These are phyloP conservation scores for Liasis olivaceus DNA, from an alignment of 2,797 vertebrate species.

Conservation along the genomic window DNA sequence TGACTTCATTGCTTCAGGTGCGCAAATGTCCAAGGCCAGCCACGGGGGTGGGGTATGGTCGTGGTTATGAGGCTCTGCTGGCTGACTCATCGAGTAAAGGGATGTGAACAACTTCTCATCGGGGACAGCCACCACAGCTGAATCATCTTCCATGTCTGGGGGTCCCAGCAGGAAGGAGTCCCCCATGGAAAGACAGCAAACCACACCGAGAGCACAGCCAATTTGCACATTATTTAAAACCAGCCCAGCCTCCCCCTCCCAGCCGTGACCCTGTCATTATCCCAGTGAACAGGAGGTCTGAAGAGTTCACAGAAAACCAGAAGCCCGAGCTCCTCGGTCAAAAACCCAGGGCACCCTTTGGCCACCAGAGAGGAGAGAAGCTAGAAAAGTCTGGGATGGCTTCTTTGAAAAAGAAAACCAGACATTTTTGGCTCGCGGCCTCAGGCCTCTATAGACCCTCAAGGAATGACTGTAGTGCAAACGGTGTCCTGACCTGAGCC, in stretches of 20 bases:
- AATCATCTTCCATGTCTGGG: constrained; percentile 44
- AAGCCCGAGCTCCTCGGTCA: constrained; percentile 6
- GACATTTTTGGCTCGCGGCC: not conserved
- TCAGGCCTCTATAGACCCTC: not conserved
- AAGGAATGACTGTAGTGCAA: not conserved
- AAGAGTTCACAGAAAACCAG: constrained; percentile 45
- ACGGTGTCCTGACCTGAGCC: not conserved
- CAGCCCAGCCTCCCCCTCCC: constrained; percentile 58
- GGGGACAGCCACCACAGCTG: constrained; percentile 39
- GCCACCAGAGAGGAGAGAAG: not conserved
- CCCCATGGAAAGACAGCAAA: constrained; percentile 59
- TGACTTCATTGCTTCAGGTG: constrained; percentile 19
- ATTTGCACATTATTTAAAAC: constrained; percentile 71
- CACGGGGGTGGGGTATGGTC: not conserved
- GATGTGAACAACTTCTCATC: constrained; percentile 19
- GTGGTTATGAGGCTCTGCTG: constrained; percentile 28
- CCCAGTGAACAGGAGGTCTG: constrained; percentile 37
- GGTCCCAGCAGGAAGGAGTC: constrained; percentile 51
- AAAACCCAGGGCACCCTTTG: constrained; percentile 17
- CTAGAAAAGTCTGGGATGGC: not conserved
- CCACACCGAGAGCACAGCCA: constrained; percentile 59
- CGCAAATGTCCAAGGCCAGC: not conserved
- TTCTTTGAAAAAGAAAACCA: constrained; percentile 25
- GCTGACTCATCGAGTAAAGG: constrained; percentile 40
- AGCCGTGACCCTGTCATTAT: constrained; percentile 58